Evolutionary conservation across 2,113 vertebrate genomes (phyloP), one percentile per base, ranked within the genome.

Genomic region (Callionymus lyra): DNA sequence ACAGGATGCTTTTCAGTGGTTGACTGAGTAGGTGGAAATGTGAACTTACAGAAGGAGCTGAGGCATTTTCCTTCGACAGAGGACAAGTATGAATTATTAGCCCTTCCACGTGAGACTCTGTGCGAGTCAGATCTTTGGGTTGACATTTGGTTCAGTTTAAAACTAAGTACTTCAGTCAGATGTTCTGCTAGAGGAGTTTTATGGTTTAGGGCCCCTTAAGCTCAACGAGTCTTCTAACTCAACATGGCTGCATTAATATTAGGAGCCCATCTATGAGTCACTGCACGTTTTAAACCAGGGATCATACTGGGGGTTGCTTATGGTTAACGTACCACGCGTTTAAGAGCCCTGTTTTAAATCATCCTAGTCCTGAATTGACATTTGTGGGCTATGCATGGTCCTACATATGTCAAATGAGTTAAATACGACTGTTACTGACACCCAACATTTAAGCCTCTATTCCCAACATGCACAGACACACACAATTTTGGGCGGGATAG

Each of bases 71-170:
- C 21, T 27, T 27, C 8, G 21, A 27, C 36, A 6, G 50, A 43
- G 49, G 47, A 37, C 34, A 3, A 40, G 38, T 40, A 50, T 68
- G 64, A 70, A 68, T 68, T 72, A 68, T 72, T 54, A 74, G 59
- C 63, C 45, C 39, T 60, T 74, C 64, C 63, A 71, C 35, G 17
- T 76, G 66, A 73, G 63, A 65, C 42, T 31, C 31, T 34, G 44
- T 48, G 41, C 54, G 53, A 72, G 53, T 70, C 50, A 11, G 37
- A 62, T 56, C 54, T 65, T 54, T 51, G 51, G 49, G 47, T 35
- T 52, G 60, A 51, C 59, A 43, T 19, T 39, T 38, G 18, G 41
- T 72, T 75, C 16, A 74, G 63, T 61, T 66, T 58, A 70, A 45
- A 53, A 38, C 47, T 69, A 60, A 74, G 75, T 44, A 41, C 44